phyloP scores from a whole-genome alignment of 2,888 invertebrate species.

The Creontiades dilutus region DNA sequence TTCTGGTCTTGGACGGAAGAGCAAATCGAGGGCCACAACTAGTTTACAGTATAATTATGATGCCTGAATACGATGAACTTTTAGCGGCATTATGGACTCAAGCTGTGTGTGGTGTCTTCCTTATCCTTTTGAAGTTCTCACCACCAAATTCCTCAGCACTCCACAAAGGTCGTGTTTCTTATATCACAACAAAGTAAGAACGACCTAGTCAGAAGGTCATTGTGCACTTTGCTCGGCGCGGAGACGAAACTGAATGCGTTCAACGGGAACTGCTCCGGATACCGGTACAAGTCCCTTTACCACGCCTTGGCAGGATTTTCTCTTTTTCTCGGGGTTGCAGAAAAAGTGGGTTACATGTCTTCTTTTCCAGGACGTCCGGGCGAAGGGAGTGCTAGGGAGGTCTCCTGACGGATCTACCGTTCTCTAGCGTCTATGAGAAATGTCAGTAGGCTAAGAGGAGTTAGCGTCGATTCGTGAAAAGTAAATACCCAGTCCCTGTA shows the following conservation, averaged over 20 bases:
- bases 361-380: constrained; percentile 22
- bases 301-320: background rate
- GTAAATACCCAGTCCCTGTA: background rate
- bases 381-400: constrained; percentile 18
- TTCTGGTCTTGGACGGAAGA: too few relatives aligned
- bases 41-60: too few relatives aligned
- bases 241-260: constrained; percentile 45
- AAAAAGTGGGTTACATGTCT: constrained; percentile 38
- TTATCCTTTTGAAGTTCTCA: too few relatives aligned
- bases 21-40: too few relatives aligned
- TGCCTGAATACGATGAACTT: too few relatives aligned
- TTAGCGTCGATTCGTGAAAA: background rate
- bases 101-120: too few relatives aligned
- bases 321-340: background rate
- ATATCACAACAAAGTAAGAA: background rate
- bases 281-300: constrained; percentile 38
- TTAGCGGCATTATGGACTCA: too few relatives aligned
- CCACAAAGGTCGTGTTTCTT: too few relatives aligned
- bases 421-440: constrained; percentile 7
- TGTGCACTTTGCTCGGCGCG: constrained; percentile 29
- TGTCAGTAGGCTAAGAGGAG: constrained; percentile 15
- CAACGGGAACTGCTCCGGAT: constrained; percentile 52
- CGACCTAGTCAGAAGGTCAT: constrained; percentile 30
- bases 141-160: too few relatives aligned
- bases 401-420: background rate